Evolutionary conservation across 2,113 vertebrate species (phyloP).

Genomic region (Myrmecophaga tridactyla): DNA sequence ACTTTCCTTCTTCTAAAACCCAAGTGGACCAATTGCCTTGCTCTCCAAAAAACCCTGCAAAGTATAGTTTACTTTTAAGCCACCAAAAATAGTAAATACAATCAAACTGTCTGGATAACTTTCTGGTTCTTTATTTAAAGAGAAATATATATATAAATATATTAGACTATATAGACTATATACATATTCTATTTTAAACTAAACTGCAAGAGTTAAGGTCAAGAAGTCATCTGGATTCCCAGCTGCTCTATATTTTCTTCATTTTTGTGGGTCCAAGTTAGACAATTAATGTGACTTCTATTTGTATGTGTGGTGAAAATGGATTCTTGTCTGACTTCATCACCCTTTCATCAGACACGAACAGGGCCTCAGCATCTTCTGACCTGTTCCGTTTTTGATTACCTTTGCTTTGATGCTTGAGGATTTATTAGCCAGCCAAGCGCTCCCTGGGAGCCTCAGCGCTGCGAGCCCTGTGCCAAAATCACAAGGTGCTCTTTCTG

Average conservation of each 20-base stretch:
- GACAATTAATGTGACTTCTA: constrained; percentile 65
- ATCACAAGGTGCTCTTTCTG: constrained; percentile 36
- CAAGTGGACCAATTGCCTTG: neutral
- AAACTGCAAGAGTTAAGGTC: constrained; percentile 52
- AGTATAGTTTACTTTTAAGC: neutral
- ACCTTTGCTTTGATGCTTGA: constrained; percentile 53
- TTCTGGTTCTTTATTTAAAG: neutral
- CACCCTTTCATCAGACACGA: constrained; percentile 58
- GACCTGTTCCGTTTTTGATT: constrained; percentile 54
- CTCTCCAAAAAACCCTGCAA: neutral
- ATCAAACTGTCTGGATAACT: neutral
- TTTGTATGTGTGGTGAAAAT: constrained; percentile 47
- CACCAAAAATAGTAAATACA: neutral
- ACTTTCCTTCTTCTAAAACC: neutral
- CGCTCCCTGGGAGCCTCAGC: constrained; percentile 48
- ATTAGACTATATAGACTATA: no score
- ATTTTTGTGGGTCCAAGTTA: constrained; percentile 57
- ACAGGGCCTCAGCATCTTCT: constrained; percentile 47
- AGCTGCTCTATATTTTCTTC: constrained; percentile 35
- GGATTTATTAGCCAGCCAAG: constrained; percentile 68
- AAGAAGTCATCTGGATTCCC: constrained; percentile 57
- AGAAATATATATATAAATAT: neutral
- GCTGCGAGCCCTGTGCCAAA: constrained; percentile 41
- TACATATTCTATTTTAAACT: neutral
- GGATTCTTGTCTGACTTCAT: constrained; percentile 75